phyloP scores from a whole-genome alignment of 2,888 invertebrate species.

The Ditula angustiorana region DNA sequence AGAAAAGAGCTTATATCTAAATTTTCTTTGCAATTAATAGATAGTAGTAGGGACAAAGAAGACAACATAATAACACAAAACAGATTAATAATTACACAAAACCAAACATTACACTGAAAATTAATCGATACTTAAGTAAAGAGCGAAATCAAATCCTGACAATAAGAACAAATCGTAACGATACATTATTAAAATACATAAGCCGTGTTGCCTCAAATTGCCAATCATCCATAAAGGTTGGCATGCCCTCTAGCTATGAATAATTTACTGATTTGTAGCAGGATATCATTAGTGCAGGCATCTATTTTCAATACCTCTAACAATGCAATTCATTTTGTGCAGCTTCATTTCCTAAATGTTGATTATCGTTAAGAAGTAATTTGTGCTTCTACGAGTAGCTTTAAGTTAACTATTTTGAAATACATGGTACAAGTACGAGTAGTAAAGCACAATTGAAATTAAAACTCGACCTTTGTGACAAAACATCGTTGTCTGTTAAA shows the following conservation, averaged over 20 bases:
- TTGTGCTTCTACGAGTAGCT: too few relatives aligned
- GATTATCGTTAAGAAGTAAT: not conserved
- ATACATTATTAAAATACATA: conserved; percentile 32
- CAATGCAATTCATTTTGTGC: conserved; percentile 40
- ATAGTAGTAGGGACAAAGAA: too few relatives aligned
- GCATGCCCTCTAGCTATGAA: conserved; percentile 44
- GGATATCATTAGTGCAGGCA: conserved; percentile 29
- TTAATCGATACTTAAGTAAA: not conserved
- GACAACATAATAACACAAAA: too few relatives aligned
- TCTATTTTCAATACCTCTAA: conserved; percentile 46
- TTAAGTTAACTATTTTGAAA: too few relatives aligned
- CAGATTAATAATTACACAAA: not conserved
- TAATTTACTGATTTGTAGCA: conserved; percentile 42
- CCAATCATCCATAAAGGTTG: conserved; percentile 46
- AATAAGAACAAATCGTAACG: not conserved
- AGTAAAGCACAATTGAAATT: too few relatives aligned
- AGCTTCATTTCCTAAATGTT: not conserved
- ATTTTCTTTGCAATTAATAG: too few relatives aligned
- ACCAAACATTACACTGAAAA: not conserved
- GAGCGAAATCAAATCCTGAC: not conserved
- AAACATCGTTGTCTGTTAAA: too few relatives aligned
- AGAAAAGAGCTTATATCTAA: too few relatives aligned
- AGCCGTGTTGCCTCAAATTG: conserved; percentile 44
- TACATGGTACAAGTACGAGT: too few relatives aligned
- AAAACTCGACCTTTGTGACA: too few relatives aligned